These are phyloP conservation scores for Vireo griseus DNA, from an alignment of 2,797 vertebrate species.

Conservation along the genomic window DNA sequence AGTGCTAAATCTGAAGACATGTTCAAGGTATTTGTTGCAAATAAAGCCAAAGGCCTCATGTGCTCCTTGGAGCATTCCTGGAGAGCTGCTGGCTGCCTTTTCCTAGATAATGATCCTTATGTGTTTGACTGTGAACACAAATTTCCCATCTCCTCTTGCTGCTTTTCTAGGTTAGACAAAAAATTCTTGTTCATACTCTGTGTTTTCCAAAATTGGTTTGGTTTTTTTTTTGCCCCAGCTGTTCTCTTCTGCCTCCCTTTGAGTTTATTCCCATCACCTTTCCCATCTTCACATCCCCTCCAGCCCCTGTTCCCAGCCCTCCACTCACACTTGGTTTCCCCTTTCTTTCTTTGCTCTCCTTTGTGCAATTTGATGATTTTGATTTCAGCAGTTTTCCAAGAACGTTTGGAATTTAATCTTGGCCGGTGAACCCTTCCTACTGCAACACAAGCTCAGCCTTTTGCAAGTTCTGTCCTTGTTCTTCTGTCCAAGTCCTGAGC, in stretches of 20 bases:
- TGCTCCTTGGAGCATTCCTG: background rate
- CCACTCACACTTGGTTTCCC: background rate
- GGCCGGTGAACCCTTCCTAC: background rate
- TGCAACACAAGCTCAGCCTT: background rate
- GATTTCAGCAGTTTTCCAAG: background rate
- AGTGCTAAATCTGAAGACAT: background rate
- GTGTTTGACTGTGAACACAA: background rate
- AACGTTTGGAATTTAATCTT: background rate
- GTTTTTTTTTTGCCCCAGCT: accelerated
- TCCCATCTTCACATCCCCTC: background rate
- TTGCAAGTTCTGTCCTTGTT: background rate
- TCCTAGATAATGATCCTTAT: background rate
- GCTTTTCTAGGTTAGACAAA: background rate
- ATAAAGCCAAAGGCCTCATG: background rate
- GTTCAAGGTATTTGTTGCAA: background rate
- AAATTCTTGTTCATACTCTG: background rate
- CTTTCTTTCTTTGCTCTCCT: background rate
- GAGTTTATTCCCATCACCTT: background rate
- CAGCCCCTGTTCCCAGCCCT: background rate
- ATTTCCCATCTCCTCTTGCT: background rate
- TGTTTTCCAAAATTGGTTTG: background rate
- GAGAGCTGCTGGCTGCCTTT: background rate
- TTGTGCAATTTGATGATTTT: background rate
- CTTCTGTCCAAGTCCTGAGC: background rate
- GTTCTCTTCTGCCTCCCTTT: background rate